These are phyloP conservation scores for Lasioglossum zephyrum DNA, from an alignment of 2,888 invertebrate species.

Conservation along the genomic window DNA sequence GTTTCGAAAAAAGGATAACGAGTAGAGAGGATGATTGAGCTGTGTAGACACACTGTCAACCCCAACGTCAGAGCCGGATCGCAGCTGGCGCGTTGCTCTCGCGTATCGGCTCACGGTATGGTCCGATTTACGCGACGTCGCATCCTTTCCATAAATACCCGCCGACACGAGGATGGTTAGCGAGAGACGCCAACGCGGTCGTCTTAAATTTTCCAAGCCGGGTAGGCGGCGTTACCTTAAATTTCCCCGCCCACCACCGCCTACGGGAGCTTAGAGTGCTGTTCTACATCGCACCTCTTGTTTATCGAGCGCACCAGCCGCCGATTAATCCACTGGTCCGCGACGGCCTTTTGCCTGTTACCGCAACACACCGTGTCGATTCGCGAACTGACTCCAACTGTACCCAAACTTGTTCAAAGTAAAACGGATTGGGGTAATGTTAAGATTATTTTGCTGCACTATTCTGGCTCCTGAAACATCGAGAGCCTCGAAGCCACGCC, in stretches of 20 bases:
- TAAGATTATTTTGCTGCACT: not conserved
- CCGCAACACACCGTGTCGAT: not conserved
- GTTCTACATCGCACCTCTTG: slow-evolving; percentile 51
- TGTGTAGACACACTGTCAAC: not conserved
- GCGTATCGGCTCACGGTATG: slow-evolving; percentile 60
- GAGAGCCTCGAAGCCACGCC: not conserved
- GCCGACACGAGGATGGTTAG: slow-evolving; percentile 57
- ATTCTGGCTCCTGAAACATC: too few relatives aligned
- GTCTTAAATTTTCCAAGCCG: slow-evolving; percentile 47
- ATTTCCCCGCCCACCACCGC: slow-evolving; percentile 29
- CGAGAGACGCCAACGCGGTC: slow-evolving; percentile 54
- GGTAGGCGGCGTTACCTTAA: slow-evolving; percentile 50
- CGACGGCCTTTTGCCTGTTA: not conserved
- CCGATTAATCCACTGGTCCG: slow-evolving; percentile 48
- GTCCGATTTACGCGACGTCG: slow-evolving; percentile 68
- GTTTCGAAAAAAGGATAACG: too few relatives aligned
- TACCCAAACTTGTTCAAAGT: not conserved
- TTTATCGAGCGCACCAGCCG: slow-evolving; percentile 41
- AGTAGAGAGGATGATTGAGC: not conserved
- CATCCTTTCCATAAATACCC: slow-evolving; percentile 66
- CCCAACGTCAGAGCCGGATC: not conserved
- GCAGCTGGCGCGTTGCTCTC: slow-evolving; percentile 19
- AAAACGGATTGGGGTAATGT: accelerated
- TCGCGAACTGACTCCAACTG: not conserved
- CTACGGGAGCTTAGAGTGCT: slow-evolving; percentile 46